Percentiles rank a stretch among this genome's conserved stretches.
These are phyloP conservation scores for Trissoscelio sp. DNA, from an alignment of 2,888 invertebrate genomes.

Conservation along the genomic window DNA sequence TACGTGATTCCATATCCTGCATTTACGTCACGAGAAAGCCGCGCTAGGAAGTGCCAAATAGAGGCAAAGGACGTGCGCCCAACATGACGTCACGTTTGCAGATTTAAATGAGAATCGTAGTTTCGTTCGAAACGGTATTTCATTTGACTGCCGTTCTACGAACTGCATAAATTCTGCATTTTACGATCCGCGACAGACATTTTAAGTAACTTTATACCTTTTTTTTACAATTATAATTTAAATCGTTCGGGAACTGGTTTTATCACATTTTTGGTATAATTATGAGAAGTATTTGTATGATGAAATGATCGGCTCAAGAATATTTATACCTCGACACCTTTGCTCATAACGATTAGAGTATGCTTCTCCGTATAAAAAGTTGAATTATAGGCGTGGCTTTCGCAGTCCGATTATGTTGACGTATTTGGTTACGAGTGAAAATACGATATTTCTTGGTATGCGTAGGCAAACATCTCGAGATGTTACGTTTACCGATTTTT, in stretches of 20 bases:
- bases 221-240: conserved; percentile 26
- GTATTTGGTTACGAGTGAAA: conserved; percentile 80
- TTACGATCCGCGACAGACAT: not conserved
- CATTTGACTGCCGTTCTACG: not conserved
- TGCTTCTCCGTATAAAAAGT: conserved; percentile 35
- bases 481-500: conserved; percentile 5
- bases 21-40: conserved; percentile 39
- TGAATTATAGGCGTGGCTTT: conserved; percentile 67
- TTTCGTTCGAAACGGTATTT: not conserved
- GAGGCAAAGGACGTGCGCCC: conserved; percentile 21
- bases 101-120: not conserved
- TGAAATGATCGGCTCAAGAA: conserved; percentile 43
- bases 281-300: conserved; percentile 49
- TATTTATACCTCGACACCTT: conserved; percentile 47
- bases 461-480: conserved; percentile 57
- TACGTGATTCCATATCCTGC: conserved; percentile 47
- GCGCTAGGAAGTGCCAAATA: conserved; percentile 36
- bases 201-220: not conserved
- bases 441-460: conserved; percentile 72
- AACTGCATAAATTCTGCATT: not conserved
- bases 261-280: conserved; percentile 58
- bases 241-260: conserved; percentile 43
- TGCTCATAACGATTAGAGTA: conserved; percentile 32
- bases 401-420: conserved; percentile 72
- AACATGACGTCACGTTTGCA: conserved; percentile 14